A percentile compares a stretch with the other conserved stretches of the same genome.
Evolutionary conservation across 1,140 invertebrate genomes (phyloP).

Genomic region (Cydia fagiglandana): DNA sequence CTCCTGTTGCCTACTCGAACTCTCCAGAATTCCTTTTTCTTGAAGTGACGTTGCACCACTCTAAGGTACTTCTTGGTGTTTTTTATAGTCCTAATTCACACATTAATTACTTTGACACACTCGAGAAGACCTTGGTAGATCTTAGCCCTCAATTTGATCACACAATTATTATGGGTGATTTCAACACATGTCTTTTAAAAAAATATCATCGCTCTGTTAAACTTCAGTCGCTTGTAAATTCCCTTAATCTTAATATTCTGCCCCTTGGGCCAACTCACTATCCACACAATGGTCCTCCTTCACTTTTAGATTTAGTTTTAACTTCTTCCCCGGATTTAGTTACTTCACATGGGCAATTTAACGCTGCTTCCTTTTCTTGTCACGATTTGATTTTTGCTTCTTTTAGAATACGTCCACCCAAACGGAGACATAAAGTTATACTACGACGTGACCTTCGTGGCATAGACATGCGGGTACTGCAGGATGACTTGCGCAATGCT

Average conservation of each 20-base stretch:
- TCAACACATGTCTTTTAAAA: constrained; percentile 33
- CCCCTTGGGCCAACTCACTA: constrained; percentile 6
- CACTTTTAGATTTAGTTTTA: constrained; percentile 26
- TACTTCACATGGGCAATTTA: constrained; percentile 8
- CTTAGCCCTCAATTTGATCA: constrained; percentile 5
- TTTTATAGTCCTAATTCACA: neutral
- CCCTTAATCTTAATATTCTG: constrained; percentile 19
- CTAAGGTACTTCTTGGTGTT: too few species aligned
- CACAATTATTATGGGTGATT: constrained; percentile 20
- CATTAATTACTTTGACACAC: constrained; percentile 8
- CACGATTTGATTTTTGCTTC: constrained; percentile 30
- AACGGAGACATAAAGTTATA: neutral
- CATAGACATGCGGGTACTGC: neutral
- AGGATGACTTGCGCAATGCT: neutral
- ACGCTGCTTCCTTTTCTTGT: constrained; percentile 11
- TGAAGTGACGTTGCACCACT: too few species aligned
- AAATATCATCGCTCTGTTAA: neutral
- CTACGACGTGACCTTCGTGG: neutral
- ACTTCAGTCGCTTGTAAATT: neutral
- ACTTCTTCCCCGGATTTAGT: constrained; percentile 9
- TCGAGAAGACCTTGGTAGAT: neutral
- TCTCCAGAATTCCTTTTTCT: too few species aligned
- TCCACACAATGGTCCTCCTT: neutral
- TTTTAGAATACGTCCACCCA: constrained; percentile 5
- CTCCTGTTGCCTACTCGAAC: too few species aligned